Evolutionary conservation across 2,797 vertebrate genomes (phyloP).

Genomic region (Catharus ustulatus): DNA sequence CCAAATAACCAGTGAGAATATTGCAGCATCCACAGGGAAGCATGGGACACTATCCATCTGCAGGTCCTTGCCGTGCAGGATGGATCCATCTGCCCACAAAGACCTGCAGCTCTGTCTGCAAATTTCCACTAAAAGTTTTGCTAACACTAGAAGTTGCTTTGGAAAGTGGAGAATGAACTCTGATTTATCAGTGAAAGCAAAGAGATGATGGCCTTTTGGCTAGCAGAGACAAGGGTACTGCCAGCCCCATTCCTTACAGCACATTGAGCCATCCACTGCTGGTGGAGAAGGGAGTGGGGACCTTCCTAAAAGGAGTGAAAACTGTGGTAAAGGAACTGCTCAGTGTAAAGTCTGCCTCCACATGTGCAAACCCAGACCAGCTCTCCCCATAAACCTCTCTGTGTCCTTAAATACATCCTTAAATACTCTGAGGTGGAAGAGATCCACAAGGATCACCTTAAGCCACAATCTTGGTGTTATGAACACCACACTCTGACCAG

Average conservation of each 20-base stretch:
- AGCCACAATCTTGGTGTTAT: not conserved
- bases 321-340: not conserved
- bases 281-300: not conserved
- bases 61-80: not conserved
- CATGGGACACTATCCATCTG: not conserved
- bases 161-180: not conserved
- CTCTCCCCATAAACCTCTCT: not conserved
- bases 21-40: not conserved
- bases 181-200: not conserved
- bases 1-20: not conserved
- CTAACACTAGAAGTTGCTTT: not conserved
- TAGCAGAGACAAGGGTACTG: not conserved
- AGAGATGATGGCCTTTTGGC: not conserved
- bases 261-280: accelerated
- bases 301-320: not conserved
- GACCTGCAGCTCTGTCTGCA: not conserved
- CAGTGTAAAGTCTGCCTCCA: not conserved
- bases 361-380: not conserved
- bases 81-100: not conserved
- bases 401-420: not conserved
- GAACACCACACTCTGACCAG: not conserved
- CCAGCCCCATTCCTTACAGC: not conserved
- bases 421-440: not conserved
- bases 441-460: not conserved
- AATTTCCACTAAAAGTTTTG: not conserved